phyloP scores from a whole-genome alignment of 2,888 invertebrate genomes.

The Drosophila multiciliata region DNA sequence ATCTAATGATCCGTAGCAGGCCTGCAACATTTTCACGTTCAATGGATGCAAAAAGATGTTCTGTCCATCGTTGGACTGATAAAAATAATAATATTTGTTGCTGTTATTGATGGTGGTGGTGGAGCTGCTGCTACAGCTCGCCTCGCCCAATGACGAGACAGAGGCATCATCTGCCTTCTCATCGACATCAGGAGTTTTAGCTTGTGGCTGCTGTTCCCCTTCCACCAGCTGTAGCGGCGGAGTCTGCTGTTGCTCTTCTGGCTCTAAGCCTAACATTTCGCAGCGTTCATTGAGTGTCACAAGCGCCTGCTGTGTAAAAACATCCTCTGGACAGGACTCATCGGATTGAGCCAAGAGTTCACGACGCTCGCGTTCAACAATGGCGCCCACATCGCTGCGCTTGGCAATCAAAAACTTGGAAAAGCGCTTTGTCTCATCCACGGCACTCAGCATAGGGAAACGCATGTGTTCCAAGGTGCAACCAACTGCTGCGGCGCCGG shows the following conservation, averaged over 20 bases:
- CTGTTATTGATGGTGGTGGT: conserved; percentile 81
- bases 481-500: conserved; percentile 26
- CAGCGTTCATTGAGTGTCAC: conserved; percentile 86
- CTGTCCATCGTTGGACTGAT: conserved; percentile 94
- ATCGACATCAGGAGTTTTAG: conserved; percentile 57
- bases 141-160: conserved; percentile 57
- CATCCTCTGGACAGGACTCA: conserved; percentile 91
- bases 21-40: conserved; percentile 95
- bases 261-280: conserved; percentile 66
- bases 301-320: conserved; percentile 94
- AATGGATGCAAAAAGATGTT: conserved; percentile 95
- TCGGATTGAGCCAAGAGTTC: conserved; percentile 89
- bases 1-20: conserved; percentile 93
- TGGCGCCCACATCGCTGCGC: conserved; percentile 88
- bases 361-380: conserved; percentile 90
- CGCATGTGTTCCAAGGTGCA: conserved; percentile 49
- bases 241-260: conserved; percentile 43
- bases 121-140: conserved; percentile 48
- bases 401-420: conserved; percentile 91
- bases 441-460: conserved; percentile 86
- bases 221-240: conserved; percentile 21
- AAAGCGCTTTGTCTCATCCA: conserved; percentile 85
- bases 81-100: conserved; percentile 83
- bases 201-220: conserved; percentile 11
- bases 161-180: conserved; percentile 63